Conservation (phyloP, 2,888 invertebrate species). For the Andrena praecox region DNA sequence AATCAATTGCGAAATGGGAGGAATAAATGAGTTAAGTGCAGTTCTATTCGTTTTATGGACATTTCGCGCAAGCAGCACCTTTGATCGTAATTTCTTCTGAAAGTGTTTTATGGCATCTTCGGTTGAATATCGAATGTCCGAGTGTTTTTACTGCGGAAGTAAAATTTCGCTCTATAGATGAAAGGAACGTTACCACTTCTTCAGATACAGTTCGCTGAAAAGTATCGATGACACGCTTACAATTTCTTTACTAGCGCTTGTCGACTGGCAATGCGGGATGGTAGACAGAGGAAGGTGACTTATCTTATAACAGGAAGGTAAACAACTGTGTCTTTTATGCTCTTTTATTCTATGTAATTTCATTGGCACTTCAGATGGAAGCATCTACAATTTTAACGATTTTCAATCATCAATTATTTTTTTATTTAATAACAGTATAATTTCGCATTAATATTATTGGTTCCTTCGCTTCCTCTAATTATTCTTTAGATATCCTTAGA, state of each 20-base stretch:
- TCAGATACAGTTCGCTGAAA: slow-evolving; percentile 59
- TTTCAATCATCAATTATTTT: background rate
- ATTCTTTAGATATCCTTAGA: no score
- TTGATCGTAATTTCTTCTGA: slow-evolving; percentile 63
- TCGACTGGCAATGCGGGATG: slow-evolving; percentile 20
- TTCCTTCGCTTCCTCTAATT: no score
- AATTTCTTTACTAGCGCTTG: slow-evolving; percentile 45
- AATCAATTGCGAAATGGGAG: slow-evolving; percentile 9
- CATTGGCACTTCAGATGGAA: background rate
- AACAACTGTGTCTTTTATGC: slow-evolving; percentile 13
- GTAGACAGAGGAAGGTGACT: slow-evolving; percentile 27
- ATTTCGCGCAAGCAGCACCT: slow-evolving; percentile 43
- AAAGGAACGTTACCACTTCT: slow-evolving; percentile 66
- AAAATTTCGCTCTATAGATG: slow-evolving; percentile 53
- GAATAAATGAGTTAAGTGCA: background rate
- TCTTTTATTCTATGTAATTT: background rate
- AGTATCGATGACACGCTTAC: slow-evolving; percentile 65
- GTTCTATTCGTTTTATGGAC: slow-evolving; percentile 16
- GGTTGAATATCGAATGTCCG: slow-evolving; percentile 66
- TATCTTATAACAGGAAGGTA: slow-evolving; percentile 38
- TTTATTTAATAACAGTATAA: no score
- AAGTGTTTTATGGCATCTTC: slow-evolving; percentile 48
- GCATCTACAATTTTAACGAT: background rate
- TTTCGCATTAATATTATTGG: no score
- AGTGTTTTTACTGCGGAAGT: slow-evolving; percentile 27